These are phyloP conservation scores for Urechis unicinctus DNA, from an alignment of 2,888 invertebrate genomes.

Conservation along the genomic window DNA sequence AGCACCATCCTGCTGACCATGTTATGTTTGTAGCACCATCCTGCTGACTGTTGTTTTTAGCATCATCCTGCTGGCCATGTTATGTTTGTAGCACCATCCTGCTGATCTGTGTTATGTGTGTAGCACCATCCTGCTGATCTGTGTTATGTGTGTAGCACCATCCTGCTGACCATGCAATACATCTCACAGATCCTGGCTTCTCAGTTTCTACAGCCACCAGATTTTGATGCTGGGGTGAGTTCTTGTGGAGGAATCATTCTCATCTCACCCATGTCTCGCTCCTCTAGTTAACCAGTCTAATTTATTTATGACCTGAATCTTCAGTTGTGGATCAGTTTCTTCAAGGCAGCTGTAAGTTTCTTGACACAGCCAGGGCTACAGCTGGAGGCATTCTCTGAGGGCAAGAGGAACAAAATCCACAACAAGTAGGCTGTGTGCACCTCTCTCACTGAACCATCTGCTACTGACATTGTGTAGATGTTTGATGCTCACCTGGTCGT, in stretches of 20 bases:
- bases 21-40: slow-evolving; percentile 79
- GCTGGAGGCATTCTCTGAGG: slow-evolving; percentile 73
- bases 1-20: slow-evolving; percentile 68
- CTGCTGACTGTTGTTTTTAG: too few relatives aligned
- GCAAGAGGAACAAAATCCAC: slow-evolving; percentile 69
- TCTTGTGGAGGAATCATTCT: background rate
- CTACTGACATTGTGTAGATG: too few relatives aligned
- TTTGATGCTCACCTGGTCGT: too few relatives aligned
- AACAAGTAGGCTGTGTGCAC: slow-evolving; percentile 55
- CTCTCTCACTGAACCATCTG: too few relatives aligned
- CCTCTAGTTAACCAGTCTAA: background rate
- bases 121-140: slow-evolving; percentile 65
- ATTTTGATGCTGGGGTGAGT: slow-evolving; percentile 69
- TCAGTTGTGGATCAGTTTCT: slow-evolving; percentile 69
- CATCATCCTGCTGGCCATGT: slow-evolving; percentile 69
- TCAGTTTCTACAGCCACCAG: slow-evolving; percentile 65
- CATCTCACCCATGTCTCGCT: background rate
- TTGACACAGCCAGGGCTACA: slow-evolving; percentile 75
- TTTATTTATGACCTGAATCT: too few relatives aligned
- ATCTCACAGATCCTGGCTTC: slow-evolving; percentile 75
- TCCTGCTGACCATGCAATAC: slow-evolving; percentile 78
- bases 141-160: slow-evolving; percentile 62
- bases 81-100: slow-evolving; percentile 81
- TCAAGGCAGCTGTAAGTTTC: slow-evolving; percentile 73
- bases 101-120: too few relatives aligned